Evolutionary conservation across 2,797 vertebrate genomes (phyloP), one percentile per base, ranked within the genome.

Genomic region (Peromyscus eremicus): DNA sequence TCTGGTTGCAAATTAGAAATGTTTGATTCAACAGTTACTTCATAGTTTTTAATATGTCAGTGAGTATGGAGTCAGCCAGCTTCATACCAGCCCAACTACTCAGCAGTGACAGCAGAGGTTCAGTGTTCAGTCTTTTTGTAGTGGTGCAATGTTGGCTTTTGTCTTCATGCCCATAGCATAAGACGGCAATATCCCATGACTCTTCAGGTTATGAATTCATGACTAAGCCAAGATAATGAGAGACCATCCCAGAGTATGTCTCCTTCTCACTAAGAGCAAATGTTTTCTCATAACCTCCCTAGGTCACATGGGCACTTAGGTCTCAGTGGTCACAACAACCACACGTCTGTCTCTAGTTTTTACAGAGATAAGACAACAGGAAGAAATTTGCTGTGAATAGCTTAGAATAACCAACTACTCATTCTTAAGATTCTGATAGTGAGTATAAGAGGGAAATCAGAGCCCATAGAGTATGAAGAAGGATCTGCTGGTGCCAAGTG

Each of bases 1-100:
- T 91, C 81, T 92, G 60, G 52, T 21, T 85, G 80, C 29, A 94
- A 92, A 73, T 55, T 81, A 71, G 37, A 93, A n/a, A 94, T 66
- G 94, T 21, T 62, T 70, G 32, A 64, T 40, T 84, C 88, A 93
- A 94, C 21, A 64, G 83, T 70, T 55, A 27, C 21, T 70, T 23
- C 32, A 55, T 37, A 64, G 89, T 70, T 86, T 57, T 11, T 55
- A 27, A 37, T 29, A 57, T 32, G 46, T 9, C 70, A 71, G 49
- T 60, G 91, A 77, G 57, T 66, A 40, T 40, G 17, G 12, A 92
- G 11, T 32, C 85, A 81, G 11, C 25, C 89, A 64, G 23, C 80
- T 89, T 55, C 10, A 16, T 14, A 64, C 6, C 29, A 5, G 17
- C 86, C 90, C 57, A 87, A 40, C 34, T 75, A 60, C 34, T 82